phyloP scores from a whole-genome alignment of 2,888 invertebrate species.

The Sepioteuthis lessoniana region DNA sequence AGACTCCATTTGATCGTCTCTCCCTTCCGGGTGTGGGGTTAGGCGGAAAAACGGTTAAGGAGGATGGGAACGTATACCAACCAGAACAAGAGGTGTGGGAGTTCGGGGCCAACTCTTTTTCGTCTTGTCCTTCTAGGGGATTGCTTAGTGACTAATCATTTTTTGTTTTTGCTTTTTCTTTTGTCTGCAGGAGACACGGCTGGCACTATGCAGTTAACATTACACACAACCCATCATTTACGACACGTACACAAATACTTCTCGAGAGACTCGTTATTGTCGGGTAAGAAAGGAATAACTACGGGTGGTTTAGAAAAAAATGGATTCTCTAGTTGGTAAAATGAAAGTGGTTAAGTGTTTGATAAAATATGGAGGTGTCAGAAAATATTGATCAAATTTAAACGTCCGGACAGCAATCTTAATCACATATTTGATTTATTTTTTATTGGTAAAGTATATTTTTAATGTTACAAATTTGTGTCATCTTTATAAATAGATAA shows the following conservation, averaged over 20 bases:
- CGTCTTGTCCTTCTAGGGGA: background rate
- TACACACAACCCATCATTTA: background rate
- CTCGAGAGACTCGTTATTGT: background rate
- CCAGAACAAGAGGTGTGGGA: too few relatives aligned
- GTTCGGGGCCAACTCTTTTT: background rate
- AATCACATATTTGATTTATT: too few relatives aligned
- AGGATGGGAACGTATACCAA: too few relatives aligned
- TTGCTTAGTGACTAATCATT: background rate
- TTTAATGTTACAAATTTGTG: too few relatives aligned
- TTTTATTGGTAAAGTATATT: too few relatives aligned
- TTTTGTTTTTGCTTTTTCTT: background rate
- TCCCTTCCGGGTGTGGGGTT: background rate
- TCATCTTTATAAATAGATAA: too few relatives aligned
- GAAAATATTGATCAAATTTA: too few relatives aligned
- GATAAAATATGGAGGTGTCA: background rate
- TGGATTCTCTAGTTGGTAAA: background rate
- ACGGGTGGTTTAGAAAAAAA: background rate
- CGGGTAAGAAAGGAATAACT: background rate
- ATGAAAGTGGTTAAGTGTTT: background rate
- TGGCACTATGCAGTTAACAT: background rate
- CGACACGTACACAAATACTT: background rate
- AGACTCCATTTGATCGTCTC: background rate
- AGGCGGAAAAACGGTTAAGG: background rate
- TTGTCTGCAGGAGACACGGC: background rate
- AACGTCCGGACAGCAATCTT: too few relatives aligned